phyloP scores from a whole-genome alignment of 2,113 vertebrate species.

The Hippocampus abdominalis region DNA sequence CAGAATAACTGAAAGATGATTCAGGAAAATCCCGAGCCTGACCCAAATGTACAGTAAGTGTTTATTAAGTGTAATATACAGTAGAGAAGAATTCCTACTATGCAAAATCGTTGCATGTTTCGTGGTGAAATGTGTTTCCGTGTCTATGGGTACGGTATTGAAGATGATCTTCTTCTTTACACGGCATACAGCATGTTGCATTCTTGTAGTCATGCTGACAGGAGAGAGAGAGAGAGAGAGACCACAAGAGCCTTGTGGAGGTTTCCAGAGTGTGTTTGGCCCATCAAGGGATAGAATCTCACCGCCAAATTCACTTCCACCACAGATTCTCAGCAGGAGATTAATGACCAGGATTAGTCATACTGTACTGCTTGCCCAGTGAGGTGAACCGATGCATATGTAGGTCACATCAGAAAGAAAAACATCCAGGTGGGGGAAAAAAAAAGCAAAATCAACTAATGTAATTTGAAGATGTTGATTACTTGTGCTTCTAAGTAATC shows the following conservation, averaged over 20 bases:
- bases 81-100: no score
- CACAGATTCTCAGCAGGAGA: slow-evolving; percentile 43
- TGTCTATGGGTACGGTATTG: not conserved
- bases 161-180: slow-evolving; percentile 1
- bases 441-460: not conserved
- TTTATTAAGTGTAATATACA: no score
- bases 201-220: slow-evolving; percentile 32
- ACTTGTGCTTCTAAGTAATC: slow-evolving; percentile 6
- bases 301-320: slow-evolving; percentile 46
- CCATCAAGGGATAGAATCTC: slow-evolving; percentile 38
- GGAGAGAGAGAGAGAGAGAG: slow-evolving; percentile 10
- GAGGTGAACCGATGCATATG: slow-evolving; percentile 29
- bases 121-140: not conserved
- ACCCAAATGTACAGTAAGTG: no score
- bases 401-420: slow-evolving; percentile 24
- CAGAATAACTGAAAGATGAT: no score
- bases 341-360: slow-evolving; percentile 51
- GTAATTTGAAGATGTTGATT: slow-evolving; percentile 1
- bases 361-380: slow-evolving; percentile 29
- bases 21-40: no score
- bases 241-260: slow-evolving; percentile 29
- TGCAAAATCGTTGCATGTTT: not conserved
- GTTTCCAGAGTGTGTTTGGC: slow-evolving; percentile 28
- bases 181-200: slow-evolving; percentile 6
- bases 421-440: not conserved